Base-by-base conservation (phyloP, 2,113 vertebrate species). In the Triplophysa siluroides region DNA sequence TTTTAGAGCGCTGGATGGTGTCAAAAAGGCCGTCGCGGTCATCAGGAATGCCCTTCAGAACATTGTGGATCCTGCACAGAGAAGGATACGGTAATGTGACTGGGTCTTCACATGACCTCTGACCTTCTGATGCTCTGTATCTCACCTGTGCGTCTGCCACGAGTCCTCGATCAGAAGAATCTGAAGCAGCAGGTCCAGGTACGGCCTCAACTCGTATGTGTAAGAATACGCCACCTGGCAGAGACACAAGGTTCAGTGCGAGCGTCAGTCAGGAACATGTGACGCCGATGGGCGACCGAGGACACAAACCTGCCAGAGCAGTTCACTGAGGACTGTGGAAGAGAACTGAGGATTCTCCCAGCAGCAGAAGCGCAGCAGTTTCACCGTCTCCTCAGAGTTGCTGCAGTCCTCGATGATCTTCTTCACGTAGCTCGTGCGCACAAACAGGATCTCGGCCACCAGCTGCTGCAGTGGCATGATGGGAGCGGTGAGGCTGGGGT, bases 271-370 rank as follows among this genome's bases (percentile, higher is more conserved):
- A 18, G 16, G 14, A 12, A 12, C 24, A 12, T 5, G 7, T 38
- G 18, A 13, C 16, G 14, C 18, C 24, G 13, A 56, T 4, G 6
- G 2, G n/a, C 16, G 8, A 8, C 38, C 6, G 3, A 47, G 0
- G 3, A 19, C 8, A n/a, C 33, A 41, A 29, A 98, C 97, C 97
- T 98, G 97, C 97, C 97, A 99, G 82, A 99, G 96, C 75, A 99
- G 94, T 89, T 99, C 97, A 88, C 96, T 97, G 84, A 99, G 96
- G 84, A 98, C 97, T 76, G 96, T 98, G 85, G 97, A 99, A 83
- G 97, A 99, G 82, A 99, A 99, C 89, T 98, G 96, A 67, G 97
- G 97, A 92, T 98, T 99, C 88, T 99, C 97, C 97, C 97, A 99
- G 91, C 97, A 98, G 93, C 97, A 97, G 91, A 99, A 99, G 82